Conservation (phyloP, 2,888 invertebrate species). For the Eilema depressum region DNA sequence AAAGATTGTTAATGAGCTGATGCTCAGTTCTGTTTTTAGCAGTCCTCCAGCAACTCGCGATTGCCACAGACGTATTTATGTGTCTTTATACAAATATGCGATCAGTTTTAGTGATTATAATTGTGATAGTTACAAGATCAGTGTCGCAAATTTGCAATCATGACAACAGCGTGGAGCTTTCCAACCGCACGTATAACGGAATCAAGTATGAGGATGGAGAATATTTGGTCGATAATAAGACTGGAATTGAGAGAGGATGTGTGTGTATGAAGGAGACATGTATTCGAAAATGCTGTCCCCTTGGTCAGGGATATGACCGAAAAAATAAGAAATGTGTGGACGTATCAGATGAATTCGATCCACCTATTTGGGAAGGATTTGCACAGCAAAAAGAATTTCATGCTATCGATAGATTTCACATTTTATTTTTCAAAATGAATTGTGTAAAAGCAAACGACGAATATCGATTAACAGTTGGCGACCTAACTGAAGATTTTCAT, state of each 20-base stretch:
- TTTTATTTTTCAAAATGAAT: slow-evolving; percentile 10
- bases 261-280: slow-evolving; percentile 63
- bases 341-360: slow-evolving; percentile 10
- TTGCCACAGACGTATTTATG: slow-evolving; percentile 5
- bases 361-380: slow-evolving; percentile 10
- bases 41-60: slow-evolving; percentile 3
- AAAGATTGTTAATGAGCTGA: not conserved
- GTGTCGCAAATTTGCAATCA: slow-evolving; percentile 33
- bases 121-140: slow-evolving; percentile 7
- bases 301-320: slow-evolving; percentile 55
- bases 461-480: not conserved
- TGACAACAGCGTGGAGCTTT: slow-evolving; percentile 32
- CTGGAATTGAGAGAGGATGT: slow-evolving; percentile 60
- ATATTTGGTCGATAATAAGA: slow-evolving; percentile 56
- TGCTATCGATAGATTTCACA: not conserved
- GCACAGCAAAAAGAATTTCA: slow-evolving; percentile 1
- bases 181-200: slow-evolving; percentile 45
- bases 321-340: not conserved
- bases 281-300: slow-evolving; percentile 70
- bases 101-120: not conserved
- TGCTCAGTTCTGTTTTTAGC: slow-evolving; percentile 5
- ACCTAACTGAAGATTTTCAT: slow-evolving; percentile 8
- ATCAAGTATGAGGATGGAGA: slow-evolving; percentile 58
- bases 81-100: slow-evolving; percentile 8
- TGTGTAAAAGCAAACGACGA: slow-evolving; percentile 10